Base-by-base conservation (phyloP, 2,113 vertebrate species). In the Bujurquina vittata region DNA sequence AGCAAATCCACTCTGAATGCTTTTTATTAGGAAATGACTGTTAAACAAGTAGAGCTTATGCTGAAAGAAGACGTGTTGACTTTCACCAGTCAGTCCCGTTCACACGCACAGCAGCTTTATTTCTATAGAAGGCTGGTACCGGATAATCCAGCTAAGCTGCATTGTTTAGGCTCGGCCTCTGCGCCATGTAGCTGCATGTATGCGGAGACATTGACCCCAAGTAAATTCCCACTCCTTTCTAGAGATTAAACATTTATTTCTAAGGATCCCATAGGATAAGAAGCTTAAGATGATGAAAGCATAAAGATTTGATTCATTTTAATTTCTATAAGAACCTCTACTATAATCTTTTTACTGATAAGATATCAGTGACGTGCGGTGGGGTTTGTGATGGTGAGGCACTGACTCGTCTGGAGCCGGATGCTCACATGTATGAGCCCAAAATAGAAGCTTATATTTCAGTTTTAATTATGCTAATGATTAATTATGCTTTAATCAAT, bases 71-170 rank as follows among this genome's bases (percentile, higher is more conserved):
- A 40, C 0, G 11, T 65, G 61, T 15, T 65, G 62, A 43, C n/a
- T 46, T 65, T 37, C 62, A 26, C 37, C 62, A 0, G 62, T 43
- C 37, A 65, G 9, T 0, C n/a, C 5, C 62, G 17, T 65, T 14
- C 15, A 65, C 1, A 0, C 7, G 23, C 62, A 26, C 62, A 65
- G 37, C 0, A 7, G 37, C n/a, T 26, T 23, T 0, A 23, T 43
- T 40, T 17, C 35, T 67, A 67, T 14, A 17, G 12, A 43, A 26
- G 22, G 37, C 14, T 6, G 62, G n/a, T 22, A 3, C 37, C 26
- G 35, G 22, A 67, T 67, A 23, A 67, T 22, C 62, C 62, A 67
- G 62, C 23, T 46, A 67, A 17, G 22, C 62, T 46, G 37, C n/a
- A 67, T 46, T 67, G 62, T 67, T 67, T 17, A 46, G 0, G 14